A percentile compares a stretch with the other conserved stretches of the same genome.
These are phyloP conservation scores for Pteropus alecto DNA, from an alignment of 2,113 vertebrate genomes.

Conservation along the genomic window DNA sequence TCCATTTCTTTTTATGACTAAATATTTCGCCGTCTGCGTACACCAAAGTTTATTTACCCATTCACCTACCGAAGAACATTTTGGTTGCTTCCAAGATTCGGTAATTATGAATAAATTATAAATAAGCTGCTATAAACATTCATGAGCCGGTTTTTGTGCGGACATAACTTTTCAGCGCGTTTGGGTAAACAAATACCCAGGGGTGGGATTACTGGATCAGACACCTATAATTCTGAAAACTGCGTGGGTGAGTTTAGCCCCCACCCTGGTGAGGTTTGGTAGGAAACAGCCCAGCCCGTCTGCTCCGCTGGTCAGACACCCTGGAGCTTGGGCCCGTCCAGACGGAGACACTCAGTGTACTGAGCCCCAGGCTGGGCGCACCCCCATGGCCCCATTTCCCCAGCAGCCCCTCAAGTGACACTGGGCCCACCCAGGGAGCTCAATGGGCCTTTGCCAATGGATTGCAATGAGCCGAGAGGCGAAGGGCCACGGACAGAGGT, in stretches of 20 bases:
- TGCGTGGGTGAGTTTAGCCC: neutral
- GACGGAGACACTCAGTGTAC: neutral
- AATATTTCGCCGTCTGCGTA: neutral
- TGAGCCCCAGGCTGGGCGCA: fast-evolving
- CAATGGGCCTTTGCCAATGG: neutral
- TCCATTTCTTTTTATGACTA: neutral
- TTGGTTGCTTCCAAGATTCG: neutral
- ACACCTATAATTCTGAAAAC: neutral
- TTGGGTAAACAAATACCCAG: neutral
- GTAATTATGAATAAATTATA: neutral
- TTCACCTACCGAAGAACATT: neutral
- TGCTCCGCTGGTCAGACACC: neutral
- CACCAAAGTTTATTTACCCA: neutral
- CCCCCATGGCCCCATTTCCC: neutral
- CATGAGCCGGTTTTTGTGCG: neutral
- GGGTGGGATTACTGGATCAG: neutral
- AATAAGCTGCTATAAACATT: neutral
- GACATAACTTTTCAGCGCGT: neutral
- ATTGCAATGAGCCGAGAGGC: neutral
- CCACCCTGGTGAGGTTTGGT: neutral
- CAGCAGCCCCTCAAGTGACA: fast-evolving
- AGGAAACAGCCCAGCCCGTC: neutral
- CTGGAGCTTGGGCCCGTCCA: neutral
- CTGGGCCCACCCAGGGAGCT: neutral
- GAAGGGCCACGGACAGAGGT: neutral